phyloP scores from a whole-genome alignment of 2,888 invertebrate species.

The Andrena minutula region DNA sequence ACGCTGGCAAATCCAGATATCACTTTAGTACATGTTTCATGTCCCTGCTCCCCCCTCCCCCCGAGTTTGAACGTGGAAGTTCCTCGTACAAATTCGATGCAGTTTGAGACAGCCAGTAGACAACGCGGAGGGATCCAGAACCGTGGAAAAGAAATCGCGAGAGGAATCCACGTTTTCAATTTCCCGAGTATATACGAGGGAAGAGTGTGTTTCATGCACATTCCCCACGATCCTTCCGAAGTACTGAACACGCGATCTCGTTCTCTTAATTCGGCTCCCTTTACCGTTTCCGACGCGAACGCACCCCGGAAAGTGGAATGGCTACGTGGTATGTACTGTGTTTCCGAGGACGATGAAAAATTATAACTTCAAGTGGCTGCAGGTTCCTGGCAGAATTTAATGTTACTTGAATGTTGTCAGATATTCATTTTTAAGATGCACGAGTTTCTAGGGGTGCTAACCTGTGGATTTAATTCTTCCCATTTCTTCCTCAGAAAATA shows the following conservation, averaged over 20 bases:
- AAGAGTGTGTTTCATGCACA: slow-evolving; percentile 5
- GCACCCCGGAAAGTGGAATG: not conserved
- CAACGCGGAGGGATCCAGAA: slow-evolving; percentile 34
- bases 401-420: not conserved
- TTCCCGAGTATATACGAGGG: slow-evolving; percentile 20
- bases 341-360: not conserved
- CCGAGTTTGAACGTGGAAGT: slow-evolving; percentile 25
- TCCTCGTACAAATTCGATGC: slow-evolving; percentile 46
- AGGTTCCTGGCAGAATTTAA: not conserved
- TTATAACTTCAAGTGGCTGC: not conserved
- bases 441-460: too few relatives aligned
- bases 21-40: slow-evolving; percentile 37
- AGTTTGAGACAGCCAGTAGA: slow-evolving; percentile 41
- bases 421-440: too few relatives aligned
- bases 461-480: too few relatives aligned
- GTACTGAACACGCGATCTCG: not conserved
- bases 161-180: slow-evolving; percentile 50
- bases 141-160: slow-evolving; percentile 14
- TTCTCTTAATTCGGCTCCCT: slow-evolving; percentile 27
- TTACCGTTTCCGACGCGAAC: not conserved
- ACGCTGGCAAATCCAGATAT: slow-evolving; percentile 35
- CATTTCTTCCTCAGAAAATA: too few relatives aligned
- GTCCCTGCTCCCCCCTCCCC: slow-evolving; percentile 16
- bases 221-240: slow-evolving; percentile 9
- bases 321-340: not conserved